phyloP scores from a whole-genome alignment of 2,113 vertebrate species.

The Myrmecophaga tridactyla region DNA sequence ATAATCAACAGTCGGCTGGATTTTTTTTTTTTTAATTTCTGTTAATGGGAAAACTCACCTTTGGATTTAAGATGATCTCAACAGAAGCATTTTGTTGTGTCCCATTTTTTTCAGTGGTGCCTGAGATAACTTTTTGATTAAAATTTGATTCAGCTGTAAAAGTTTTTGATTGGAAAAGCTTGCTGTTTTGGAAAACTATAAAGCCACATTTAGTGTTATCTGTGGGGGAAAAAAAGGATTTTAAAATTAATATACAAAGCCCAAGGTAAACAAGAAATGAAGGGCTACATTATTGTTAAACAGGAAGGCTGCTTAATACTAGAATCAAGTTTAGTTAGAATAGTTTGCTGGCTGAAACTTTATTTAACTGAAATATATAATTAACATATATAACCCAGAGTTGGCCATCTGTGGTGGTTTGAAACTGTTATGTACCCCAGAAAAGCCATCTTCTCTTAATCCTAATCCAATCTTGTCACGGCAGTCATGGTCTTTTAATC shows the following conservation, averaged over 20 bases:
- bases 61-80: conserved; percentile 70
- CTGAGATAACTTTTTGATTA: conserved; percentile 69
- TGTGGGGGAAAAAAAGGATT: conserved; percentile 32
- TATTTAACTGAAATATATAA: neutral
- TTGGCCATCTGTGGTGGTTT: no score
- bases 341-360: neutral
- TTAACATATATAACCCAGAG: neutral
- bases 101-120: neutral
- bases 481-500: no score
- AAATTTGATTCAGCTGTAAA: conserved; percentile 23
- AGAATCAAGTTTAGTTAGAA: neutral
- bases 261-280: neutral
- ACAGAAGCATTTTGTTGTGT: neutral
- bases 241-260: conserved; percentile 6
- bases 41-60: conserved; percentile 62
- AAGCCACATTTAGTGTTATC: conserved; percentile 64
- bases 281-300: neutral
- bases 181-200: conserved; percentile 80
- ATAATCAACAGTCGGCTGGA: neutral
- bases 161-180: conserved; percentile 75
- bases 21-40: neutral
- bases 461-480: no score
- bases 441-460: no score
- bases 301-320: neutral
- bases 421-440: no score